phyloP scores from a whole-genome alignment of 2,113 vertebrate genomes.

The Castor canadensis region DNA sequence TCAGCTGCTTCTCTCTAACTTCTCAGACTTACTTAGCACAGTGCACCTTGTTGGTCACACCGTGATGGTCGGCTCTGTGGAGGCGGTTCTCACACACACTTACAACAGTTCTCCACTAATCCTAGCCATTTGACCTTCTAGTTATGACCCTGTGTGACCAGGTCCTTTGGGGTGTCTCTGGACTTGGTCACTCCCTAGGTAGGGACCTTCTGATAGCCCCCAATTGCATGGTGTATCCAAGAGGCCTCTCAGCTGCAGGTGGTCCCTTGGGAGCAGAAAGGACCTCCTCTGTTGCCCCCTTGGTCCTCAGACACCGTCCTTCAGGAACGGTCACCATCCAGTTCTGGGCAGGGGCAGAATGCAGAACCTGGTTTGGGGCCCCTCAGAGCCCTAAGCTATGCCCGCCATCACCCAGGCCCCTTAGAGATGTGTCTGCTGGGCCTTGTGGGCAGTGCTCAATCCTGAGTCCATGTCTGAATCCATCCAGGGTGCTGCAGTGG shows the following conservation, averaged over 20 bases:
- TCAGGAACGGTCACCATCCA: not conserved
- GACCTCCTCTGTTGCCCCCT: rapidly evolving
- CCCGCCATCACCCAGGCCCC: rapidly evolving
- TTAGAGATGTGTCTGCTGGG: not conserved
- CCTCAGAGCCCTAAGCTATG: too few species aligned
- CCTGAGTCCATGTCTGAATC: not conserved
- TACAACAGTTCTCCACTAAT: rapidly evolving
- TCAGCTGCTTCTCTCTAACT: not conserved
- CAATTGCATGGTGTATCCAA: not conserved
- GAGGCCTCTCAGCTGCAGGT: not conserved
- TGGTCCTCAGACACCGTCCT: not conserved
- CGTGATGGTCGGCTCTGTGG: rapidly evolving
- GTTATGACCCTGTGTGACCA: rapidly evolving
- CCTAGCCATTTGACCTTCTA: not conserved
- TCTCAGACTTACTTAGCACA: not conserved
- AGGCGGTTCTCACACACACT: rapidly evolving
- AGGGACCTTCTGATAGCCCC: not conserved
- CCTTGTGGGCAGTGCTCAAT: not conserved
- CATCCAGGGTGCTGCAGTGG: not conserved
- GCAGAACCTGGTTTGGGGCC: not conserved
- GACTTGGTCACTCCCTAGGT: not conserved
- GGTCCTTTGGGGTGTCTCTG: not conserved
- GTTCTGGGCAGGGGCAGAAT: not conserved
- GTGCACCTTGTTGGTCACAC: not conserved
- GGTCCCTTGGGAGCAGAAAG: not conserved